Conservation (phyloP, 2,113 vertebrate genomes). For the Zosterops pallidus region DNA sequence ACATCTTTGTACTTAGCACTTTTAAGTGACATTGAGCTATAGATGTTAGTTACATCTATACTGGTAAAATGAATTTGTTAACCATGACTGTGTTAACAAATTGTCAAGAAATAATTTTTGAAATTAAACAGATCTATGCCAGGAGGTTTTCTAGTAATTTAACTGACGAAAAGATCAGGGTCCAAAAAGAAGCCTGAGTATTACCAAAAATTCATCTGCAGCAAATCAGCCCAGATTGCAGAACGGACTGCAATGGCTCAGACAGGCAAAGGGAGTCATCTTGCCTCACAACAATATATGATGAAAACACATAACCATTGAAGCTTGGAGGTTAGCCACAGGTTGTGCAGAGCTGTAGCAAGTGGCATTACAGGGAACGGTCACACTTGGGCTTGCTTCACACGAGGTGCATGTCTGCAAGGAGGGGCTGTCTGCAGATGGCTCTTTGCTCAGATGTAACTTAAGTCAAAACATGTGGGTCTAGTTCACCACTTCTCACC, state of each 20-base stretch:
- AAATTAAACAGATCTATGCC: neutral
- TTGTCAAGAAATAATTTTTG: neutral
- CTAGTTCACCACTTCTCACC: neutral
- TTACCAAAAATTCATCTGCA: neutral
- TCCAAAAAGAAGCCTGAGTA: neutral
- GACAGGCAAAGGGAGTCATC: neutral
- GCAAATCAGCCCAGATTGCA: neutral
- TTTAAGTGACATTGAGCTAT: neutral
- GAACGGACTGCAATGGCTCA: neutral
- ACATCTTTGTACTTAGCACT: neutral
- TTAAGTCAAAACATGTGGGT: neutral
- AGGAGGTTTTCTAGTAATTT: neutral
- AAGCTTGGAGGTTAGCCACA: constrained; percentile 59
- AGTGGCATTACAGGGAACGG: neutral
- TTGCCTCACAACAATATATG: neutral
- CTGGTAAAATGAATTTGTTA: neutral
- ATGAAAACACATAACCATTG: neutral
- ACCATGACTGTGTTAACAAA: neutral
- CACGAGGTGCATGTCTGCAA: neutral
- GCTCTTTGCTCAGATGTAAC: neutral
- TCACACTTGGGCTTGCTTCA: neutral
- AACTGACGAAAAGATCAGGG: neutral
- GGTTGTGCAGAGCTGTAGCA: neutral
- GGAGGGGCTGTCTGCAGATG: neutral
- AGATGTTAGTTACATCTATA: neutral